Evolutionary conservation across 2,888 invertebrate species (phyloP).

Genomic region (Plebejus melissa): DNA sequence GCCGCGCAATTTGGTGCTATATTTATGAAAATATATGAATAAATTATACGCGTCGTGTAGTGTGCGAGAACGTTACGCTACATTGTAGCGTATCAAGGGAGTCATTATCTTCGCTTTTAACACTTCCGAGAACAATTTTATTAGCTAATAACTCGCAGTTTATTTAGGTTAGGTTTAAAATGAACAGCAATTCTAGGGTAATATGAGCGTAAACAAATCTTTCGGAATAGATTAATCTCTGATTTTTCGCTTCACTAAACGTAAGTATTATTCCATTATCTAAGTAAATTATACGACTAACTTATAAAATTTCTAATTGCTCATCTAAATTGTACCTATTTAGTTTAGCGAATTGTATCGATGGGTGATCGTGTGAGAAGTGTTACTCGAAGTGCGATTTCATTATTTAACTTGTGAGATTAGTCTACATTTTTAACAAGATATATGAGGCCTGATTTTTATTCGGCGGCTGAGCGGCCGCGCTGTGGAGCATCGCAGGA

Average conservation of each 20-base stretch:
- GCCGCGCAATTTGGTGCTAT: conserved; percentile 70
- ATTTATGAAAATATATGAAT: conserved; percentile 37
- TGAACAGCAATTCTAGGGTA: not conserved
- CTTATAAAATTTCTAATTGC: conserved; percentile 68
- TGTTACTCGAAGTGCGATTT: conserved; percentile 9
- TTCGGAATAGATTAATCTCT: conserved; percentile 35
- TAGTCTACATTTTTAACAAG: conserved; percentile 54
- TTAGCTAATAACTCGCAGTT: conserved; percentile 30
- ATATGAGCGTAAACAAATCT: conserved; percentile 24
- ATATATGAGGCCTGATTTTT: conserved; percentile 32
- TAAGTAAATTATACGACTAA: conserved; percentile 63
- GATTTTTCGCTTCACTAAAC: conserved; percentile 59
- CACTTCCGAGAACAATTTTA: conserved; percentile 30
- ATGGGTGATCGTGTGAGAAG: conserved; percentile 19
- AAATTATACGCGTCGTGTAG: conserved; percentile 30
- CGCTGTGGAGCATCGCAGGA: not conserved
- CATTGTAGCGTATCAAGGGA: conserved; percentile 27
- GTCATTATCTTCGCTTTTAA: conserved; percentile 26
- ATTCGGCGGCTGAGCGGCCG: not conserved
- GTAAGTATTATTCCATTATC: conserved; percentile 76
- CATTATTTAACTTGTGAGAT: conserved; percentile 40
- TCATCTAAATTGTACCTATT: conserved; percentile 71
- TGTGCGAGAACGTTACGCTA: conserved; percentile 23
- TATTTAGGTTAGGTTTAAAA: conserved; percentile 29
- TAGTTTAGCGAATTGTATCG: conserved; percentile 60